These are phyloP conservation scores for Oreochromis niloticus DNA, from an alignment of 2,113 vertebrate species.

Conservation along the genomic window DNA sequence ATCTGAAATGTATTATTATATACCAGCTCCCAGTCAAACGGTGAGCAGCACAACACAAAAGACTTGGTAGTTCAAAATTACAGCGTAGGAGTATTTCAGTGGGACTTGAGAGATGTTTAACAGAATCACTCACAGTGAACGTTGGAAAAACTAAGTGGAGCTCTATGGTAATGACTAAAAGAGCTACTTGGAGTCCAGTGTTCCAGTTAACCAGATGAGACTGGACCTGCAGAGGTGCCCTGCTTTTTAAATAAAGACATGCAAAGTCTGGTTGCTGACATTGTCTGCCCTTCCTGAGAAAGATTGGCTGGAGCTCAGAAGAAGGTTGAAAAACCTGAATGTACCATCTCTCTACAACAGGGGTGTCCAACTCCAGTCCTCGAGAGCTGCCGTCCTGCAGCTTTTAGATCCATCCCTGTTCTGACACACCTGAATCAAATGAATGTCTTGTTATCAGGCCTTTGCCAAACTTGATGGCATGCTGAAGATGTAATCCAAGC, in stretches of 20 bases:
- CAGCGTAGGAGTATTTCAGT: background rate
- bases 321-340: background rate
- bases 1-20: background rate
- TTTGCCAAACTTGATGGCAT: background rate
- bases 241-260: background rate
- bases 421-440: background rate
- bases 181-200: background rate
- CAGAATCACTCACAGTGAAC: background rate
- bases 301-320: background rate
- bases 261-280: background rate
- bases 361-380: background rate
- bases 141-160: background rate
- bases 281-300: background rate
- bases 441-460: background rate
- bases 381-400: background rate
- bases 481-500: background rate
- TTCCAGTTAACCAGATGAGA: rapidly evolving
- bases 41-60: background rate
- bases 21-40: background rate
- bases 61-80: background rate
- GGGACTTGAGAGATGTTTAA: background rate
- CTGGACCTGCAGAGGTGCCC: background rate
- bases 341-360: background rate
- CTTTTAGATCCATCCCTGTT: background rate
- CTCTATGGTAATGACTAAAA: background rate